These are phyloP conservation scores for Hetaerina titia DNA, from an alignment of 2,888 invertebrate species.

Conservation along the genomic window DNA sequence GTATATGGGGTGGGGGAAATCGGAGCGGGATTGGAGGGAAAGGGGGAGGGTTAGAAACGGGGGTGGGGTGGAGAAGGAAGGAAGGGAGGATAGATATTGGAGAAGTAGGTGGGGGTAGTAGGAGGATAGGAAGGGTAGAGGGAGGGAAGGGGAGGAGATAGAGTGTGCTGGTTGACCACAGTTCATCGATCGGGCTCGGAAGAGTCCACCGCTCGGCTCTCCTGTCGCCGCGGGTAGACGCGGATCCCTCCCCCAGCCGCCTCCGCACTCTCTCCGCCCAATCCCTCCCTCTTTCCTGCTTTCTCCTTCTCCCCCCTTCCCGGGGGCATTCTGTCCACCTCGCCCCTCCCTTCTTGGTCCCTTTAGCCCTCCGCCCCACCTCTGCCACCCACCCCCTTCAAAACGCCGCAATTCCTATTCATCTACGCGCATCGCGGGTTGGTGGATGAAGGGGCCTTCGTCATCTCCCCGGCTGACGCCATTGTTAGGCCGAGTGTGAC, in stretches of 20 bases:
- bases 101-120: neutral
- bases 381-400: neutral
- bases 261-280: neutral
- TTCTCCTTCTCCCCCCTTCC: neutral
- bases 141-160: neutral
- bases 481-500: neutral
- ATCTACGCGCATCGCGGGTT: neutral
- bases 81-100: neutral
- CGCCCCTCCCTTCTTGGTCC: neutral
- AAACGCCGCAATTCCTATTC: neutral
- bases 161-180: constrained; percentile 22
- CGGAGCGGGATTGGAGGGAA: neutral
- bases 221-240: constrained; percentile 29
- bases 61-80: neutral
- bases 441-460: neutral
- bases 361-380: neutral
- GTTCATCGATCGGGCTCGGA: constrained; percentile 27
- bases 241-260: neutral
- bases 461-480: neutral
- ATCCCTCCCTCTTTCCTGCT: neutral
- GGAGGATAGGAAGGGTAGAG: neutral
- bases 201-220: constrained; percentile 3
- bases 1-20: neutral
- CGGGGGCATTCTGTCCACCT: neutral
- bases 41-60: neutral